Evolutionary conservation across 2,113 vertebrate species (phyloP).

Genomic region (Ariopsis seemanni): DNA sequence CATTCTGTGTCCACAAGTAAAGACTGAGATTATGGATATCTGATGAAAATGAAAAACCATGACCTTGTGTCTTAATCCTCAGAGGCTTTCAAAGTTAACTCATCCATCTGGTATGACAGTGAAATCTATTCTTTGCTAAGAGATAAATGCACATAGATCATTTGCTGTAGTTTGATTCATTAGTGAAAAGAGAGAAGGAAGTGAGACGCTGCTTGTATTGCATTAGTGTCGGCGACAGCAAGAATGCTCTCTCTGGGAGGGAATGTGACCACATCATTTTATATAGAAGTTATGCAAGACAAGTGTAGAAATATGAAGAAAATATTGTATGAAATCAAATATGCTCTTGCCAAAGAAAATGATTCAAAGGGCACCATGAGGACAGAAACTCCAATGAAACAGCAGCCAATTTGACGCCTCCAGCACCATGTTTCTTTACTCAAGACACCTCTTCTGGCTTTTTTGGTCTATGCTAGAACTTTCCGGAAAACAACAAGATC

Average conservation of each 20-base stretch:
- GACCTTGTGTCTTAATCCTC: background rate
- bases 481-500: slow-evolving; percentile 17
- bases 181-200: background rate
- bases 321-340: slow-evolving; percentile 43
- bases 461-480: background rate
- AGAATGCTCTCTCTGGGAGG: slow-evolving; percentile 3
- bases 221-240: background rate
- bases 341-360: slow-evolving; percentile 51
- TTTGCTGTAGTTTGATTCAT: background rate
- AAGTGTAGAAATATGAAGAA: slow-evolving; percentile 46
- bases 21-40: background rate
- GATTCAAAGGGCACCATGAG: slow-evolving; percentile 2
- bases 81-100: background rate
- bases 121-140: background rate
- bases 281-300: slow-evolving; percentile 42
- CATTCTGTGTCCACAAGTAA: background rate
- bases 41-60: background rate
- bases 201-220: slow-evolving; percentile 1
- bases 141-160: background rate
- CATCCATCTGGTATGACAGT: background rate
- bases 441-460: slow-evolving; percentile 1
- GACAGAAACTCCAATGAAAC: slow-evolving; percentile 39
- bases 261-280: slow-evolving; percentile 38
- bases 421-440: slow-evolving; percentile 13
- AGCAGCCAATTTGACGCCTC: slow-evolving; percentile 5